Base-by-base conservation (phyloP, 2,113 vertebrate genomes). In the Taurulus bubalis region DNA sequence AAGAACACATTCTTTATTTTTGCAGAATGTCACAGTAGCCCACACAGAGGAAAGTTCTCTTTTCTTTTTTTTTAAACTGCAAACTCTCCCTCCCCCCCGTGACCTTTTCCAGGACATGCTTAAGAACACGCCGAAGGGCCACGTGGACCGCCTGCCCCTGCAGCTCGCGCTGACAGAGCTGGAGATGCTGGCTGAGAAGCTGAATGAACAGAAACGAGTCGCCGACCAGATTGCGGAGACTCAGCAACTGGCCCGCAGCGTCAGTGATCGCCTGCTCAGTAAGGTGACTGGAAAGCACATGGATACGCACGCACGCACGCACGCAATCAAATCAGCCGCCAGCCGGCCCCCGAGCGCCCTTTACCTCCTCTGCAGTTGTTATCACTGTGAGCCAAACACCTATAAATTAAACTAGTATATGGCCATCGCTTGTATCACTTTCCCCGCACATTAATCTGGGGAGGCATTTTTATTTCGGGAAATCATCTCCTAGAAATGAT, bases 81-180 rank as follows among this genome's bases (percentile, higher is more conserved):
- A 32, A 32, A 32, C 30, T 32, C 4, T 32, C 30, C 30, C n/a
- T n/a, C 75, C 69, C 76, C 7, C 22, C 8, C 26, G 22, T 89
- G 73, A 86, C 70, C 75, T 68, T 82, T 42, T 59, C 34, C 74
- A 99, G 98, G 98, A 99, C 93, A 99, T 99, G 98, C 92, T 99
- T 70, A 99, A 98, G 90, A 97, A 99, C 84, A 99, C 98, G 0
- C 96, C 97, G 0, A 94, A 95, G 72, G 97, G 97, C 55, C 98
- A 99, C 1, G 94, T 97, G 0, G 98, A 99, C 82, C 94, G 98
- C 1, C 92, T 99, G 22, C 97, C 97, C 0, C 95, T 99, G 79
- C 98, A 99, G 92, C 89, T 99, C 32, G 98, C 98, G n/a, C 96
- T 99, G 40, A 99, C 98, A 0, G 98, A 99, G 93, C 95, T 99